phyloP scores from a whole-genome alignment of 2,888 invertebrate genomes.

The Oscheius myriophilus region DNA sequence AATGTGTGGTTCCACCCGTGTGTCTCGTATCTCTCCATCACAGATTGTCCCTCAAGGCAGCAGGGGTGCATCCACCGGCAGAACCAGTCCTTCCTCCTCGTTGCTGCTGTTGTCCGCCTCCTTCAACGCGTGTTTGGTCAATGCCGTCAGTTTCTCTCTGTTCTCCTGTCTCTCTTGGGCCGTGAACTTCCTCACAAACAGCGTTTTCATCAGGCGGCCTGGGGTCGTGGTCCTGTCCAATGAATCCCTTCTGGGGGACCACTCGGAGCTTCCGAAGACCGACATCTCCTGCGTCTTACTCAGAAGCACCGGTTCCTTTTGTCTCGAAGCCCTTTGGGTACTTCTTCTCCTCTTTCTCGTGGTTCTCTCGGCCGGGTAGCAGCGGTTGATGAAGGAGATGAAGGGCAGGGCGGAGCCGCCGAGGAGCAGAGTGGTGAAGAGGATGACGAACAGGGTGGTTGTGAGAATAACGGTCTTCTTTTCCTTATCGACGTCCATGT shows the following conservation, averaged over 20 bases:
- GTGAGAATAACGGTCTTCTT: slow-evolving; percentile 95
- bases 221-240: slow-evolving; percentile 40
- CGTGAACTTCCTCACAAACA: slow-evolving; percentile 66
- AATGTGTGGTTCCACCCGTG: too few species aligned
- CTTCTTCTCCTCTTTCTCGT: slow-evolving; percentile 28
- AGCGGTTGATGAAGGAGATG: slow-evolving; percentile 77
- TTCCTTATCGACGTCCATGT: slow-evolving; percentile 88
- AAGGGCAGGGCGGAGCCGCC: slow-evolving; percentile 98
- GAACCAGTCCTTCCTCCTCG: slow-evolving; percentile 30
- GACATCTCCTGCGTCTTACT: slow-evolving; percentile 98
- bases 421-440: slow-evolving; percentile 92
- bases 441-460: slow-evolving; percentile 94
- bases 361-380: slow-evolving; percentile 39
- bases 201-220: slow-evolving; percentile 49
- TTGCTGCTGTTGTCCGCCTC: slow-evolving; percentile 37
- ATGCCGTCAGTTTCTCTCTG: slow-evolving; percentile 45
- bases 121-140: slow-evolving; percentile 45
- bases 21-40: too few species aligned
- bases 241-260: slow-evolving; percentile 38
- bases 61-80: not conserved
- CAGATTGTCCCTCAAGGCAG: not conserved
- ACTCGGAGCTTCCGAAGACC: slow-evolving; percentile 52
- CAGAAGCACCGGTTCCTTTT: slow-evolving; percentile 72
- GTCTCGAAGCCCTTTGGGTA: slow-evolving; percentile 15
- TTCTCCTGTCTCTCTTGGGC: slow-evolving; percentile 47